Evolutionary conservation across 2,113 vertebrate genomes (phyloP), one percentile per base, ranked within the genome.

Genomic region (Oxygymnocypris stewartii): DNA sequence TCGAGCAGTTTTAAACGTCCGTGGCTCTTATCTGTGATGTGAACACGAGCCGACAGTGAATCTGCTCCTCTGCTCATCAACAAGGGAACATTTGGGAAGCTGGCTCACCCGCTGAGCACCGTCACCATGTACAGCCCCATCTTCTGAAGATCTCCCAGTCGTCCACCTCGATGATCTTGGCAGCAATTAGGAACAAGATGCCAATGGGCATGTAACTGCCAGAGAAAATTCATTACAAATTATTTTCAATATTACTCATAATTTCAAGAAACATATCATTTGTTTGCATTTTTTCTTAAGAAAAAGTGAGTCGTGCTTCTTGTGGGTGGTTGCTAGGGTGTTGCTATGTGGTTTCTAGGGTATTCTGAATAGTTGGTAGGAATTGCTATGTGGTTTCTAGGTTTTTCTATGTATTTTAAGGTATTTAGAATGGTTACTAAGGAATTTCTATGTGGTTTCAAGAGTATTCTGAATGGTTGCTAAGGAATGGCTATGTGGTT

Each of bases 141-240:
- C 95, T 99, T 98, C 93, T 96, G 90, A 99, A 99, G 92, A 99
- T 97, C 89, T 99, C 97, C 98, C 97, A 99, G 95, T 99, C 96
- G 86, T 99, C 97, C 89, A 99, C 98, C 94, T 99, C 96, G 37
- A 99, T 96, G 92, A 99, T 98, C 92, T 99, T 99, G 31, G 97
- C 97, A 63, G 98, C 98, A 93, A 99, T 97, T 35, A 99, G 95
- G 94, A 99, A 99, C 88, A 99, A 89, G 57, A 99, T 98, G 35
- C 98, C 98, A 0, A 98, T 0, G 0, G 98, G 98, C 98, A 99
- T 99, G 92, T 99, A 99, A 92, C 98, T 99, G 92, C 47, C 94
- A 76, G 59, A 74, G 80, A 63, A 79, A 82, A 82, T 59, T n/a
- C 1, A 84, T 14, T 54, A 54, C 51, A 59, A n/a, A n/a, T 10